Conservation (phyloP, 2,113 vertebrate genomes). For the Aix galericulata region DNA sequence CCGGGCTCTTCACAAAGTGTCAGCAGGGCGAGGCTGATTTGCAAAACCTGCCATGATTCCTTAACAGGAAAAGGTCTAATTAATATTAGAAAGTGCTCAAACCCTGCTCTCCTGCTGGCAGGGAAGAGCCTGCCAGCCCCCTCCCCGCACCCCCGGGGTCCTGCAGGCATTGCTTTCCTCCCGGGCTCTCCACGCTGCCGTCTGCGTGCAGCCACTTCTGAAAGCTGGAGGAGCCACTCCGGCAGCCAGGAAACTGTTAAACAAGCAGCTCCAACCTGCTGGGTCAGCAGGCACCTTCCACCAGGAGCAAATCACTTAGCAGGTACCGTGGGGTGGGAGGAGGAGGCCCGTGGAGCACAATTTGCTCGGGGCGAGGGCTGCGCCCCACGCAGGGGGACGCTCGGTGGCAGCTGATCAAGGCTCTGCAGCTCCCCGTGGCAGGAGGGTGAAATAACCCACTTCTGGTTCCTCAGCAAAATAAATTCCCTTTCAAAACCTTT, state of each 20-base stretch:
- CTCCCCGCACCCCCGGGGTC: fast-evolving
- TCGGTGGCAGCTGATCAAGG: neutral
- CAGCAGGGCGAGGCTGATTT: neutral
- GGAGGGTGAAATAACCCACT: neutral
- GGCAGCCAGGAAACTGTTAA: neutral
- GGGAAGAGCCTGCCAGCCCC: neutral
- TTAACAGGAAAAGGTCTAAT: neutral
- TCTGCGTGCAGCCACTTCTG: neutral
- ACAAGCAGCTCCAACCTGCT: neutral
- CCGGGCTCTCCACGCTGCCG: neutral
- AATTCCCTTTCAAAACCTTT: neutral
- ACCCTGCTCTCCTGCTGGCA: neutral
- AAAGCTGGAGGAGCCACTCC: neutral
- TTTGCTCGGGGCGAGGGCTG: neutral
- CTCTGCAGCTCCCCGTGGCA: neutral
- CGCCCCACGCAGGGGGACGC: neutral
- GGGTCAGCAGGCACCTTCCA: neutral
- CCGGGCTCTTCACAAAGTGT: neutral
- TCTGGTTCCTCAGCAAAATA: neutral
- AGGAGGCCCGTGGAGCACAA: neutral
- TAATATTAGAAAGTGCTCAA: conserved; percentile 6
- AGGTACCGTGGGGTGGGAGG: neutral
- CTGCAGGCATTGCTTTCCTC: neutral
- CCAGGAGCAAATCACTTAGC: neutral
- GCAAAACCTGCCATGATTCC: neutral